Conservation (phyloP, 2,888 invertebrate genomes). For the Amorpha juglandis region DNA sequence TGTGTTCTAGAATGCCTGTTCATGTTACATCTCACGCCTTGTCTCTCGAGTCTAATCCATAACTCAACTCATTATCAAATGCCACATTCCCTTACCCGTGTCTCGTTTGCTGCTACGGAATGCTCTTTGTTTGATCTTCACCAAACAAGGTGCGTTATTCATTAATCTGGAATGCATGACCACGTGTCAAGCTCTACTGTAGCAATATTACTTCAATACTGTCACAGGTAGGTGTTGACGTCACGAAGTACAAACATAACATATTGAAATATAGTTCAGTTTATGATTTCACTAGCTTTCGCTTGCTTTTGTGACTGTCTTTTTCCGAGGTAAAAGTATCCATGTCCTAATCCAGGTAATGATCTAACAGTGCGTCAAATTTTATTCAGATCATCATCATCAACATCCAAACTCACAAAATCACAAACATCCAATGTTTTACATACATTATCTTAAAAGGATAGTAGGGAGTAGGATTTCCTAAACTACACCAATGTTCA, state of each 20-base stretch:
- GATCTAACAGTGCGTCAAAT: no score
- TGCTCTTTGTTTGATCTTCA: constrained; percentile 55
- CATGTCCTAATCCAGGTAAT: no score
- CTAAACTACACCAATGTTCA: no score
- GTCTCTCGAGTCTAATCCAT: background rate
- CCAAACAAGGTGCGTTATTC: constrained; percentile 60
- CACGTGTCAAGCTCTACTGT: constrained; percentile 44
- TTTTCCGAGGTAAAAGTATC: no score
- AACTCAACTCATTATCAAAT: constrained; percentile 33
- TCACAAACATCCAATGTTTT: no score
- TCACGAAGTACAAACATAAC: background rate
- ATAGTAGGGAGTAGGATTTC: no score
- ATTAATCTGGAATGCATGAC: constrained; percentile 54
- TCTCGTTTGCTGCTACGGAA: constrained; percentile 47
- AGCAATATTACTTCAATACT: background rate
- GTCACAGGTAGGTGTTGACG: background rate
- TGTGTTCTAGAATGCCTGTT: background rate
- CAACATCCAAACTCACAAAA: no score
- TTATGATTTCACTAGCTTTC: no score
- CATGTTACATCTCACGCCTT: background rate
- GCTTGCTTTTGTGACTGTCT: no score
- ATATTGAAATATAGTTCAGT: no score
- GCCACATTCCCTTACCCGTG: constrained; percentile 39
- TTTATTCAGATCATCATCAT: no score
- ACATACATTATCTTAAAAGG: no score